Percentiles rank a stretch among this genome's conserved stretches.
Evolutionary conservation across 1,140 invertebrate species (phyloP).

Genomic region (Neelides sp.): DNA sequence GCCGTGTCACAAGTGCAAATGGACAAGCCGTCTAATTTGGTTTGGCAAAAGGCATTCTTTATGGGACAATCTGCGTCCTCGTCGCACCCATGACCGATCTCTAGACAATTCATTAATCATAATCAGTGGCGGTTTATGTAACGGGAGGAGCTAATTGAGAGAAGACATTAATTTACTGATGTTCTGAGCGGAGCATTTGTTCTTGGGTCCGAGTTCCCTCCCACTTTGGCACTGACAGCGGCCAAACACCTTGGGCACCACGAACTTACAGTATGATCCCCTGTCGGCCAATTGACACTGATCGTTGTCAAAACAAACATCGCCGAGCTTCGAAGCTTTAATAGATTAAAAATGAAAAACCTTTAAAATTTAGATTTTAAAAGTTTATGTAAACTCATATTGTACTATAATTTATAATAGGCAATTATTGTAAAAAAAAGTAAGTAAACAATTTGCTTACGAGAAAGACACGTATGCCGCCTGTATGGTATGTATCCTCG

Average conservation of each 20-base stretch:
- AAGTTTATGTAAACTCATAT: not conserved
- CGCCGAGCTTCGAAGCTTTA: constrained; percentile 68
- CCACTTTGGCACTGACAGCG: constrained; percentile 55
- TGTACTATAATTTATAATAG: not conserved
- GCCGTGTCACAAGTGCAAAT: constrained; percentile 32
- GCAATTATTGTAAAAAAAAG: not conserved
- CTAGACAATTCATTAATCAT: constrained; percentile 18
- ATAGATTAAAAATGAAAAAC: constrained; percentile 29
- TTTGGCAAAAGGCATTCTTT: constrained; percentile 29
- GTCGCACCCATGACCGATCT: constrained; percentile 24
- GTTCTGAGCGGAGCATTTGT: constrained; percentile 41
- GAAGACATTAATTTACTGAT: constrained; percentile 18
- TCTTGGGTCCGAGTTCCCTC: constrained; percentile 29
- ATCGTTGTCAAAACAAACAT: constrained; percentile 77
- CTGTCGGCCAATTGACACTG: constrained; percentile 70
- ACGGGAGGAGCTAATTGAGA: not conserved
- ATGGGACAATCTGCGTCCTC: constrained; percentile 30
- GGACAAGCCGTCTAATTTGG: constrained; percentile 23
- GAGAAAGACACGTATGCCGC: constrained; percentile 71
- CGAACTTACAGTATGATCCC: constrained; percentile 71
- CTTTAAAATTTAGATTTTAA: not conserved
- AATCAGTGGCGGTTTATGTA: not conserved
- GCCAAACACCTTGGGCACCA: constrained; percentile 76
- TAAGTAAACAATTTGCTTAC: constrained; percentile 49
- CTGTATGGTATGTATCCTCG: constrained; percentile 68